A percentile compares a stretch with the other conserved stretches of the same genome.
These are phyloP conservation scores for Leucophenga varia DNA, from an alignment of 1,140 invertebrate genomes.

Conservation along the genomic window DNA sequence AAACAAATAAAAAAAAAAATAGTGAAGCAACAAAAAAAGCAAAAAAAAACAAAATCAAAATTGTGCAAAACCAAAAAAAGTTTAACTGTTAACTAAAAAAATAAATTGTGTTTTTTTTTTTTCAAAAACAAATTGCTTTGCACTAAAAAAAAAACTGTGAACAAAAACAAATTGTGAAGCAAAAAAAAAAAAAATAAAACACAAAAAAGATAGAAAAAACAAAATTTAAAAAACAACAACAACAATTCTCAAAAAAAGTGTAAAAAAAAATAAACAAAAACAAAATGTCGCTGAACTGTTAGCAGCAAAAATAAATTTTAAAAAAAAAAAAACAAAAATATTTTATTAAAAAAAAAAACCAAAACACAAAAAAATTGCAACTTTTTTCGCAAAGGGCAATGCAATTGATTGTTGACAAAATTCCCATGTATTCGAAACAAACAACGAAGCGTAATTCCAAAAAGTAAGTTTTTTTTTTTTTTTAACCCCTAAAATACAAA, in stretches of 20 bases:
- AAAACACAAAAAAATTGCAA: constrained; percentile 18
- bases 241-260: constrained; percentile 1
- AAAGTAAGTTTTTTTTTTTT: constrained; percentile 56
- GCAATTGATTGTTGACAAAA: constrained; percentile 57
- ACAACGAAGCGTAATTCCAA: constrained; percentile 56
- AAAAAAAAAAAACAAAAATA: constrained; percentile 9
- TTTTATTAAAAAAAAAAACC: constrained; percentile 13
- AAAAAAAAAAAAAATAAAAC: constrained; percentile 13
- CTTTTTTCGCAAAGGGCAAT: constrained; percentile 33
- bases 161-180: constrained; percentile 16
- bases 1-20: constrained; percentile 21
- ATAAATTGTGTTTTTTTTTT: constrained; percentile 25
- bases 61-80: too few relatives aligned
- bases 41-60: too few relatives aligned
- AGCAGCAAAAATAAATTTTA: too few relatives aligned
- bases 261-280: constrained; percentile 18
- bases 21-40: too few relatives aligned
- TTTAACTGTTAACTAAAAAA: too few relatives aligned
- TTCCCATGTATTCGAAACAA: constrained; percentile 57
- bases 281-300: constrained; percentile 32
- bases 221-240: neutral
- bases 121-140: too few relatives aligned
- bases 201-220: neutral
- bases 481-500: constrained; percentile 5
- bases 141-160: constrained; percentile 23